These are phyloP conservation scores for Ctenicera cuprea DNA, from an alignment of 2,888 invertebrate genomes.

Conservation along the genomic window DNA sequence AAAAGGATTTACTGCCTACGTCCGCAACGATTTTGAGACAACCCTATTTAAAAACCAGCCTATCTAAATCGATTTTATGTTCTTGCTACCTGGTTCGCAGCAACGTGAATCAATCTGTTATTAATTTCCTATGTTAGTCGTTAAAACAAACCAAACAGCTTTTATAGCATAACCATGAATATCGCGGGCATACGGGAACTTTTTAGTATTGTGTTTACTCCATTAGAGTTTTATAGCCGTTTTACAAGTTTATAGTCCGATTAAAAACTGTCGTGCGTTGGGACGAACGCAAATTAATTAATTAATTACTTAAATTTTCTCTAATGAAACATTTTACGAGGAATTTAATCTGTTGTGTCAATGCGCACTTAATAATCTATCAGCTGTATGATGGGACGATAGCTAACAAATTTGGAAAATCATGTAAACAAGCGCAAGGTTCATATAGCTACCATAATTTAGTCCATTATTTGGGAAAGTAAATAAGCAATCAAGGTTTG, in stretches of 20 bases:
- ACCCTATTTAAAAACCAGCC: too few relatives aligned
- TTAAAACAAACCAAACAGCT: too few relatives aligned
- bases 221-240: constrained; percentile 29
- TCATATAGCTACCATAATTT: constrained; percentile 54
- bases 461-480: constrained; percentile 65
- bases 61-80: too few relatives aligned
- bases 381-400: constrained; percentile 18
- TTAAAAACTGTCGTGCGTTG: constrained; percentile 15
- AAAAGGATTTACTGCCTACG: too few relatives aligned
- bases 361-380: constrained; percentile 28
- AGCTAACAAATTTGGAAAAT: constrained; percentile 44
- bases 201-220: constrained; percentile 3
- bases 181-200: too few relatives aligned
- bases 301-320: neutral
- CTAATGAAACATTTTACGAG: constrained; percentile 8
- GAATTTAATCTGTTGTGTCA: constrained; percentile 26
- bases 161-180: too few relatives aligned
- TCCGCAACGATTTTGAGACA: too few relatives aligned
- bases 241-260: constrained; percentile 24
- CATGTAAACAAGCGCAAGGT: constrained; percentile 47
- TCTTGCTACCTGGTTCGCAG: too few relatives aligned
- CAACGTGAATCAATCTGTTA: too few relatives aligned
- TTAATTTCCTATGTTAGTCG: too few relatives aligned
- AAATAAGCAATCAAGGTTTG: constrained; percentile 66
- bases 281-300: constrained; percentile 3